Evolutionary conservation across 30 jellyfish, hydroid and myxozoan genomes (phyloP).

Genomic region (Pelagia noctiluca): DNA sequence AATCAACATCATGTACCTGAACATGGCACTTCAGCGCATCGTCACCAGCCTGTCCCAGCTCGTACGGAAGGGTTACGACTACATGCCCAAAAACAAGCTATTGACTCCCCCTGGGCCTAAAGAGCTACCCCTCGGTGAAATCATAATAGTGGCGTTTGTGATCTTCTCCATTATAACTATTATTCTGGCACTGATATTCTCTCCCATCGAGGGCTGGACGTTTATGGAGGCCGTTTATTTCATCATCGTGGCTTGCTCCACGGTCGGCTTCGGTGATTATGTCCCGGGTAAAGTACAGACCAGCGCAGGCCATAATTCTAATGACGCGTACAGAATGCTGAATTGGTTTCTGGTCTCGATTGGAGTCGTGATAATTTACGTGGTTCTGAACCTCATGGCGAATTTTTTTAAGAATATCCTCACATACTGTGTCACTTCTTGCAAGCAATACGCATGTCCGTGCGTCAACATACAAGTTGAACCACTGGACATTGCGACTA

Average conservation of each 20-base stretch:
- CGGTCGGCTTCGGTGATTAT: constrained; percentile 94
- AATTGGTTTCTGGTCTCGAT: constrained; percentile 83
- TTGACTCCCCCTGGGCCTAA: constrained; percentile 68
- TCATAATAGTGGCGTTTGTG: constrained; percentile 65
- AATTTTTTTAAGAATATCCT: constrained; percentile 65
- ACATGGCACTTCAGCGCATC: constrained; percentile 74
- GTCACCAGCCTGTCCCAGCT: constrained; percentile 64
- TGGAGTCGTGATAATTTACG: constrained; percentile 79
- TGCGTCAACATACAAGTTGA: constrained; percentile 62
- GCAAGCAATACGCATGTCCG: constrained; percentile 47
- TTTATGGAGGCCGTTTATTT: constrained; percentile 84
- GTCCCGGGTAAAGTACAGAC: constrained; percentile 78
- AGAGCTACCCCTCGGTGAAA: constrained; percentile 75
- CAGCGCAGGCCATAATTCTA: constrained; percentile 59
- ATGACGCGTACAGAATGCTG: constrained; percentile 67
- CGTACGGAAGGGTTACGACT: constrained; percentile 56
- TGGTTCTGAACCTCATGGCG: constrained; percentile 82
- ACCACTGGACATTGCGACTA: constrained; percentile 47
- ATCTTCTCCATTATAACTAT: constrained; percentile 30
- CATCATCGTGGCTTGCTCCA: constrained; percentile 84
- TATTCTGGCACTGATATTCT: constrained; percentile 48
- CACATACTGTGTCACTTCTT: constrained; percentile 8
- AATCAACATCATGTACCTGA: constrained; percentile 75
- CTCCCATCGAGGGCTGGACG: constrained; percentile 82
- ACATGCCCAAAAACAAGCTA: constrained; percentile 63